Evolutionary conservation across 2,113 vertebrate species (phyloP), one percentile per base, ranked within the genome.

Genomic region (Heterotilapia buettikoferi): DNA sequence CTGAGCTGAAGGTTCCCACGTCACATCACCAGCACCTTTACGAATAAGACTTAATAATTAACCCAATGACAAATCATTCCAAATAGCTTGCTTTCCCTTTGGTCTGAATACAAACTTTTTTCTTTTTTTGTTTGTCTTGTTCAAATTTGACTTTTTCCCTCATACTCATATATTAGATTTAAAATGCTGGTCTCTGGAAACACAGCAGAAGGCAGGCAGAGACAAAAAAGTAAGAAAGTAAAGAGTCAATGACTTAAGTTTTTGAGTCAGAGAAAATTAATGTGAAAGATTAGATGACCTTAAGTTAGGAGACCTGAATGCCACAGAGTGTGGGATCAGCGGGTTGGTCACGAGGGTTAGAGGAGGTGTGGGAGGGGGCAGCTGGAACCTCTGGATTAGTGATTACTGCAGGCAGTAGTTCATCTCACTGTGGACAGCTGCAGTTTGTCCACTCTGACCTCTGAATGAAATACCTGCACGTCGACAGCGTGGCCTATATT

Each of bases 341-440:
- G 38, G 68, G 81, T 89, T 16, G 2, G 40, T 87, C 38, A 78
- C 19, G 79, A 7, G 26, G 89, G 84, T 78, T 84, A 21, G 83
- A 31, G 47, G 14, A 71, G 82, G 81, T 82, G 52, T 18, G 76
- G 78, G 45, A 29, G 36, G 43, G 1, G 5, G 29, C 61, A 73
- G 14, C 50, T 73, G 36, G 29, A 80, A 12, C 52, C 57, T 78
- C 56, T 18, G n/a, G 87, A 90, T 90, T 89, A 88, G 31, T 82
- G 82, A 88, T 84, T 57, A 86, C 81, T 80, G 26, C 57, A 82
- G 85, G 82, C 90, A 90, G 40, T 54, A 33, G 82, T 89, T 63
- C 82, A 89, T 92, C 57, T 85, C 81, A 57, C 73, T n/a, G 57
- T 59, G 54, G 54, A 92, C 92, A 94, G 92, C 90, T 94, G 90